Evolutionary conservation across 2,888 invertebrate species (phyloP).

Genomic region (Oscheius myriophilus): DNA sequence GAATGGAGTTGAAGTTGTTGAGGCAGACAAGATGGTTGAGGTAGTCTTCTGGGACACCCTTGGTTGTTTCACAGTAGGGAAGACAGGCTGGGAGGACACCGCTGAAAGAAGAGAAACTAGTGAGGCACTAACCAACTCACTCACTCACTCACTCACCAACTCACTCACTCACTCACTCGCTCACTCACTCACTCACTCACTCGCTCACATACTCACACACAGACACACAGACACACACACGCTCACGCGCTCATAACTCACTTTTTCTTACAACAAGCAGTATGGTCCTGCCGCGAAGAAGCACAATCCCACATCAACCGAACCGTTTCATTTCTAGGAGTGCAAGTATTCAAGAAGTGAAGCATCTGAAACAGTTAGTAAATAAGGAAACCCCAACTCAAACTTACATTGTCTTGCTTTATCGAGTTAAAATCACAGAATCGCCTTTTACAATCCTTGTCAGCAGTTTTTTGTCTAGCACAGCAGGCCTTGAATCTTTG

Average conservation of each 20-base stretch:
- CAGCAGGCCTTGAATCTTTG: constrained; percentile 65
- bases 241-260: constrained; percentile 27
- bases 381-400: too few relatives aligned
- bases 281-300: constrained; percentile 62
- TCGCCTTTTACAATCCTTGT: constrained; percentile 62
- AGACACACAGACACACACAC: too few relatives aligned
- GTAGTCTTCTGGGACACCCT: constrained; percentile 60
- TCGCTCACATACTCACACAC: neutral
- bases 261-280: constrained; percentile 65
- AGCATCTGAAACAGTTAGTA: constrained; percentile 46
- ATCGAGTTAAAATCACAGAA: constrained; percentile 67
- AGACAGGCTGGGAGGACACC: constrained; percentile 60
- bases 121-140: too few relatives aligned
- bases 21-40: constrained; percentile 65
- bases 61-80: constrained; percentile 60
- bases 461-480: constrained; percentile 64
- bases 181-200: neutral
- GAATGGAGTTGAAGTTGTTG: constrained; percentile 61
- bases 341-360: constrained; percentile 61
- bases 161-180: too few relatives aligned
- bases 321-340: constrained; percentile 61
- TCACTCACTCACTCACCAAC: too few relatives aligned
- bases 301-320: constrained; percentile 67
- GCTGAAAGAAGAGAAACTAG: constrained; percentile 34
- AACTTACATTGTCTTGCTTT: constrained; percentile 64